Conservation (phyloP, 2,113 vertebrate species). For the Perognathus longimembris region DNA sequence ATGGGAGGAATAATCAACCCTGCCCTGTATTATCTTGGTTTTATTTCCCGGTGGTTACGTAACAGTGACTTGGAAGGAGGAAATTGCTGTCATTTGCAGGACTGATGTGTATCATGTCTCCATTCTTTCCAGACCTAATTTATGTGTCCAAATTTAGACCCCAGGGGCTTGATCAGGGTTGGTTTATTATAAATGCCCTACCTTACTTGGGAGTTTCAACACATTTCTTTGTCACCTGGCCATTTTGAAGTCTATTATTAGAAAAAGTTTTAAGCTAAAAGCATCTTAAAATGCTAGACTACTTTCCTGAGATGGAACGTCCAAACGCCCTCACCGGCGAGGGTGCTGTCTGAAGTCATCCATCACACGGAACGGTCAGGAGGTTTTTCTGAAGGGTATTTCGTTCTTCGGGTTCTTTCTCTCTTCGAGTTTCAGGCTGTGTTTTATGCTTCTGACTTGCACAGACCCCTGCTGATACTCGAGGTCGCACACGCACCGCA, state of each 20-base stretch:
- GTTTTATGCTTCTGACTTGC: background rate
- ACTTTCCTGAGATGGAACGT: background rate
- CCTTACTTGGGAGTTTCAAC: background rate
- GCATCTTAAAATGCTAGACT: background rate
- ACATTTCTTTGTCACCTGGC: background rate
- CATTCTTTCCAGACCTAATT: slow-evolving; percentile 37
- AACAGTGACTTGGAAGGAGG: background rate
- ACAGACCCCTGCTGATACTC: background rate
- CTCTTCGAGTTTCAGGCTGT: too few relatives aligned
- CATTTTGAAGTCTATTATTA: slow-evolving; percentile 51
- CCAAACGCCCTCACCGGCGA: background rate
- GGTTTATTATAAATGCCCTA: background rate
- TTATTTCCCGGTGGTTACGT: background rate
- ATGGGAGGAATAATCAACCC: background rate
- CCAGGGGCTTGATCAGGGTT: background rate
- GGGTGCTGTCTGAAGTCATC: background rate
- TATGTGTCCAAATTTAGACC: slow-evolving; percentile 58
- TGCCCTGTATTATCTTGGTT: slow-evolving; percentile 16
- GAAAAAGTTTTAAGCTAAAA: slow-evolving; percentile 19
- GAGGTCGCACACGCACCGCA: background rate
- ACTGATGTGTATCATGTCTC: background rate
- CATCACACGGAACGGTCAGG: background rate
- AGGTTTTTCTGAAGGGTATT: background rate
- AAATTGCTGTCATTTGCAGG: background rate
- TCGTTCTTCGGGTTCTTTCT: background rate